Base-by-base conservation (phyloP, 2,113 vertebrate species). In the Pagrus major region DNA sequence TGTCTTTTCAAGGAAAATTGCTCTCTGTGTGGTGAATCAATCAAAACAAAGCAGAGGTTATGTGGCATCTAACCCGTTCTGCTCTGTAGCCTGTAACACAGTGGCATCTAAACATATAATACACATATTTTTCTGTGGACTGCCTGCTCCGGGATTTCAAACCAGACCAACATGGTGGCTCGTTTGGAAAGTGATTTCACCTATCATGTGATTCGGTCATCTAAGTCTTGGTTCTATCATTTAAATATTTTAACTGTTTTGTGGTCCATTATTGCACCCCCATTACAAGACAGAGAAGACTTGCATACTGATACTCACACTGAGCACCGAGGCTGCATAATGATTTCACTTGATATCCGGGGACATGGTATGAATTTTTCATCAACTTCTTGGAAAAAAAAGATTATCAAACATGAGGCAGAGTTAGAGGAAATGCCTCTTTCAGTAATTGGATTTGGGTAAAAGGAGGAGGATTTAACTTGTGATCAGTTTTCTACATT, bases 321-420 rank as follows among this genome's bases (percentile, higher is more conserved):
- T 15, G 18, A 47, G 54, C 18, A 59, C 76, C 78, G 56, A 58
- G 51, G 47, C 46, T 67, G 76, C 63, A 86, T 89, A 76, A 87
- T 67, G 44, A 83, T 83, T 61, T 69, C 41, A 52, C 63, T 73
- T 67, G 55, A 82, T 75, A 75, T 85, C 71, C 1, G 1, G 75
- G 65, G 71, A 79, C 65, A 29, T 7, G 65, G 20, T 54, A 74
- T 86, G 68, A 60, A 86, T 86, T 77, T 85, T 86, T 83, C 71
- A 86, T 83, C 64, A 65, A 16, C 37, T 35, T 71, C 75, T 55
- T 56, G 55, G 51, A 77, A 67, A 83, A 35, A 65, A 72, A 46
- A 51, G 25, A 76, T 71, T 35, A 78, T 82, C 56, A 85, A 85
- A 79, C 41, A 76, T 80, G 75, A 79, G 63, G 16, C 55, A 46